Evolutionary conservation across 2,797 vertebrate genomes (phyloP).

Genomic region (Monodelphis domestica): DNA sequence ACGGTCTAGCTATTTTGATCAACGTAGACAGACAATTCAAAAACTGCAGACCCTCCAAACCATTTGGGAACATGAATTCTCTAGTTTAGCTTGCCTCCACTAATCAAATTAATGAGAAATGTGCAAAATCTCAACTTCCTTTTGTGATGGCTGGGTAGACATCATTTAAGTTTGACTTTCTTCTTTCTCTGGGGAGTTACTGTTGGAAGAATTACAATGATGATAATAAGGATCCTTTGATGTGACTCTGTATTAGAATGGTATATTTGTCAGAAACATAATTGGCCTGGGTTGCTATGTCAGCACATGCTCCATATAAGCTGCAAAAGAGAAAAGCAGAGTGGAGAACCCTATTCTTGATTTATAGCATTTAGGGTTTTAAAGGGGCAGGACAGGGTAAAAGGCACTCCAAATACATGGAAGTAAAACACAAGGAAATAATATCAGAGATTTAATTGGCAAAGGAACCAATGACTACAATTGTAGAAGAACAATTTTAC

Average conservation of each 20-base stretch:
- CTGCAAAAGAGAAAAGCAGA: neutral
- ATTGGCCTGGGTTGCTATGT: conserved; percentile 7
- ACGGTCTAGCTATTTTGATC: conserved; percentile 43
- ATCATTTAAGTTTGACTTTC: neutral
- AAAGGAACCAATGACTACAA: conserved; percentile 50
- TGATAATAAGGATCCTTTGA: neutral
- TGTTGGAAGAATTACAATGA: neutral
- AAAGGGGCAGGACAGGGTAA: neutral
- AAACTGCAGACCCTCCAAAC: conserved; percentile 1
- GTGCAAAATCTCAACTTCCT: neutral
- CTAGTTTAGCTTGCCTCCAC: conserved; percentile 11
- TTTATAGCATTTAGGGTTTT: conserved; percentile 44
- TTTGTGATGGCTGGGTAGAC: neutral
- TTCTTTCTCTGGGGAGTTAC: neutral
- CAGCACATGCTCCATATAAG: conserved; percentile 38
- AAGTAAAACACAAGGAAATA: conserved; percentile 58
- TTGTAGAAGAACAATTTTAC: conserved; percentile 48
- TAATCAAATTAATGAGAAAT: neutral
- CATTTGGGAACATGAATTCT: conserved; percentile 3
- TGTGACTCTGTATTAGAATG: neutral
- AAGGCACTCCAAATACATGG: neutral
- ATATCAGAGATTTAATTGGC: conserved; percentile 56
- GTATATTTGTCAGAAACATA: conserved; percentile 44
- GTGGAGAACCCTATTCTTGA: neutral
- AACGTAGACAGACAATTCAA: conserved; percentile 20